A percentile compares a stretch with the other conserved stretches of the same genome.
Evolutionary conservation across 2,113 vertebrate species (phyloP).

Genomic region (Centropus bengalensis): DNA sequence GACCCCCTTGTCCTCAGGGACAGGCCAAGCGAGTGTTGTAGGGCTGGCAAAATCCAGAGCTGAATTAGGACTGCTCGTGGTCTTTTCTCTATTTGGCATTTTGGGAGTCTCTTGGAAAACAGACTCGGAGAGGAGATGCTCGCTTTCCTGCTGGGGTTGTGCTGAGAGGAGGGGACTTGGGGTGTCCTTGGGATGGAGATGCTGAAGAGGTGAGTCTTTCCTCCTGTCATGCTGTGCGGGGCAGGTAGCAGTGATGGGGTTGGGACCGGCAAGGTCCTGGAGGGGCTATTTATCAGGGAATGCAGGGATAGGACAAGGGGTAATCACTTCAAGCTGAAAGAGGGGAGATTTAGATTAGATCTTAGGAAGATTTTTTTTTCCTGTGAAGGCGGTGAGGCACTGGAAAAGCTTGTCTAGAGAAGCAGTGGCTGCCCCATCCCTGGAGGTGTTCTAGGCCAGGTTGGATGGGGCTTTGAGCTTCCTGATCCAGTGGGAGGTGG

Average conservation of each 20-base stretch:
- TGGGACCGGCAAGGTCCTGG: neutral
- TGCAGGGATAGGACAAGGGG: too few species aligned
- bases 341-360: too few species aligned
- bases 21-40: neutral
- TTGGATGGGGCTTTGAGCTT: too few species aligned
- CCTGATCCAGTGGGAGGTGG: too few species aligned
- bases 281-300: too few species aligned
- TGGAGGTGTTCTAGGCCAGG: too few species aligned
- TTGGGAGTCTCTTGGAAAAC: neutral
- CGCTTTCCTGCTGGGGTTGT: neutral
- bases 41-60: neutral
- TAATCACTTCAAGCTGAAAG: too few species aligned
- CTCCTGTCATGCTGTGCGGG: neutral
- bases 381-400: too few species aligned
- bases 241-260: neutral
- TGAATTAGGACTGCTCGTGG: neutral
- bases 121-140: neutral
- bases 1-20: neutral
- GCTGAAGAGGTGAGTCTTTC: neutral
- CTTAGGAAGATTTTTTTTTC: too few species aligned
- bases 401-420: too few species aligned
- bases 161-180: neutral
- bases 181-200: neutral
- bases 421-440: too few species aligned
- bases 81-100: neutral